A percentile compares a stretch with the other conserved stretches of the same genome.
Conservation (phyloP, 2,888 invertebrate species). For the Deroplatys truncata region DNA sequence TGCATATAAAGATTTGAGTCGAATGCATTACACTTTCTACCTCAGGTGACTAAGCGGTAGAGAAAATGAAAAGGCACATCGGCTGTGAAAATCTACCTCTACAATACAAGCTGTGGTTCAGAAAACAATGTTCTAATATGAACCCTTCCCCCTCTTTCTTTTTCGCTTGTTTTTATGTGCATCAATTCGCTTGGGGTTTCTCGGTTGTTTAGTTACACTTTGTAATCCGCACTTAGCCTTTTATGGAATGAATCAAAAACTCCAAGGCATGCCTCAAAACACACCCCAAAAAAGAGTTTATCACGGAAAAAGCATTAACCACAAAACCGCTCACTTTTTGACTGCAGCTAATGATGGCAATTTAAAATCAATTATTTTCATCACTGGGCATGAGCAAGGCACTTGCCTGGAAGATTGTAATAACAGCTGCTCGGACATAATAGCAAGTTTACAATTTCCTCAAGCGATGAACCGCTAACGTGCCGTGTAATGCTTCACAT, state of each 20-base stretch:
- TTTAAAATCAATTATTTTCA: background rate
- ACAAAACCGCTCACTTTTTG: background rate
- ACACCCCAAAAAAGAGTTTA: background rate
- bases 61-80: too few relatives aligned
- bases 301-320: background rate
- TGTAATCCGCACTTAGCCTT: too few relatives aligned
- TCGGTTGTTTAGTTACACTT: too few relatives aligned
- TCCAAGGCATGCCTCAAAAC: background rate
- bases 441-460: background rate
- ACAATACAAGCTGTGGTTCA: too few relatives aligned
- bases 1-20: too few relatives aligned
- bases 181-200: too few relatives aligned
- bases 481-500: background rate
- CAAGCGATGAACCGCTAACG: background rate
- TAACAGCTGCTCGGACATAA: background rate
- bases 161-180: too few relatives aligned
- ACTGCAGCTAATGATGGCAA: background rate
- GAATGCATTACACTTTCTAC: too few relatives aligned
- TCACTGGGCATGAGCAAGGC: background rate
- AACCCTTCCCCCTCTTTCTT: too few relatives aligned
- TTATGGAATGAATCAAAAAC: background rate
- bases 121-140: too few relatives aligned
- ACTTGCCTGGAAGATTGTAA: background rate
- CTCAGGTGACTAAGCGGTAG: too few relatives aligned
- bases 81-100: too few relatives aligned